Percentiles rank a stretch among this genome's conserved stretches.
phyloP scores from a whole-genome alignment of 2,797 vertebrate species.

The Salmo trutta region DNA sequence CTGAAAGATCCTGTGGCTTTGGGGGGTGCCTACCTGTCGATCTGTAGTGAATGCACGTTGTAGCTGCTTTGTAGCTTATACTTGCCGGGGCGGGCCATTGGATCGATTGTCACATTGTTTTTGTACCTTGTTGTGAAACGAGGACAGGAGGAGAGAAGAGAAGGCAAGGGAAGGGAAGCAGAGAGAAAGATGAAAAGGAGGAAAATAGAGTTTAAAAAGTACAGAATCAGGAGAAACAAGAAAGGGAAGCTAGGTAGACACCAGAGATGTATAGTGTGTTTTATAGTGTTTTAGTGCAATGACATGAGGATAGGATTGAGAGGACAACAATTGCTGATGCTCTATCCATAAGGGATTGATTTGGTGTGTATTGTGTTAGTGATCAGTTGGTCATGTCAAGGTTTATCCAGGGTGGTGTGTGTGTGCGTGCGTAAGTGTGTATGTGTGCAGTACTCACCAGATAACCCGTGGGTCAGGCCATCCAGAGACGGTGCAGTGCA shows the following conservation, averaged over 20 bases:
- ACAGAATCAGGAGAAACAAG: neutral
- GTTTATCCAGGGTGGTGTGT: constrained; percentile 2
- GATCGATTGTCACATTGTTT: constrained; percentile 93
- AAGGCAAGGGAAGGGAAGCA: constrained; percentile 26
- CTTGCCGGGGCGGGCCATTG: constrained; percentile 84
- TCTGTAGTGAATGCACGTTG: constrained; percentile 92
- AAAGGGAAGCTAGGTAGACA: neutral
- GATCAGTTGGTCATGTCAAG: neutral
- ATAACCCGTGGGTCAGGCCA: constrained; percentile 93
- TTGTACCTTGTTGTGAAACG: constrained; percentile 85
- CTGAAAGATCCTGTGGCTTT: no score
- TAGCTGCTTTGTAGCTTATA: constrained; percentile 89
- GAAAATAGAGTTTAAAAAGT: neutral
- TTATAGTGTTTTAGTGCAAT: neutral
- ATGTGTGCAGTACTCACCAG: constrained; percentile 78
- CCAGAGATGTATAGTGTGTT: neutral
- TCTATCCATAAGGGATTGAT: neutral
- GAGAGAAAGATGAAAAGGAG: constrained; percentile 7
- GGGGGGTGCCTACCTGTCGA: constrained; percentile 80
- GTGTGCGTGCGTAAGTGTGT: neutral
- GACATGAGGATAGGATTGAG: neutral
- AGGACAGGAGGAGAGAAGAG: constrained; percentile 24
- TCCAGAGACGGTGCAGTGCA: constrained; percentile 91
- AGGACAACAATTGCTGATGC: neutral
- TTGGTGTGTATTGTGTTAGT: neutral